Evolutionary conservation across 2,113 vertebrate species (phyloP).

Genomic region (Illadopsis cleaveri): DNA sequence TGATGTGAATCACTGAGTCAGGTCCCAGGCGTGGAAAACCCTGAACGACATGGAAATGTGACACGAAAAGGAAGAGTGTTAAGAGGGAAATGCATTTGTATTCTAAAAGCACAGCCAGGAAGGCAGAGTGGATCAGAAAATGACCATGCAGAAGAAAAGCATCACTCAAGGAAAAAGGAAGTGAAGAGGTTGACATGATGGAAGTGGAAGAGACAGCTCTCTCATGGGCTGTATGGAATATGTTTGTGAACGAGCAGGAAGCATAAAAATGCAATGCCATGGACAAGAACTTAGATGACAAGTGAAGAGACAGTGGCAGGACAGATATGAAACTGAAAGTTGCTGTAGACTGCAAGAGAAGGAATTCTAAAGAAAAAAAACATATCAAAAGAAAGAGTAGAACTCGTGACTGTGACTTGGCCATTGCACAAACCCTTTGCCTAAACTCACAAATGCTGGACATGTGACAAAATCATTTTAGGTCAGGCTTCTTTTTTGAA

Average conservation of each 20-base stretch:
- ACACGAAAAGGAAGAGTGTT: not conserved
- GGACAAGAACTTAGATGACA: not conserved
- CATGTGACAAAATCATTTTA: not conserved
- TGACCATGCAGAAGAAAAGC: not conserved
- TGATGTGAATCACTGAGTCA: not conserved
- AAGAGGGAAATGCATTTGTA: not conserved
- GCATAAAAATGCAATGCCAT: not conserved
- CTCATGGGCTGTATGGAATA: not conserved
- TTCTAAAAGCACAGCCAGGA: not conserved
- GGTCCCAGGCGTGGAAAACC: not conserved
- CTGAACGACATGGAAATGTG: not conserved
- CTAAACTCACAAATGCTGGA: not conserved
- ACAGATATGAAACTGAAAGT: not conserved
- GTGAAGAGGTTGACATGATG: not conserved
- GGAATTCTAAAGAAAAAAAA: not conserved
- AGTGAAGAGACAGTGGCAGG: not conserved
- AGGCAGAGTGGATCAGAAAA: not conserved
- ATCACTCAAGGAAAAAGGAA: not conserved
- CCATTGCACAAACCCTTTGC: not conserved
- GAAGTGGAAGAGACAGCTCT: slow-evolving; percentile 22
- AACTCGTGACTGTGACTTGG: not conserved
- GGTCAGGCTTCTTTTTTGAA: not conserved
- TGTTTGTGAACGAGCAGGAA: not conserved
- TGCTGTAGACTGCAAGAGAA: not conserved
- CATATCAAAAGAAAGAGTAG: not conserved